A percentile compares a stretch with the other conserved stretches of the same genome.
Conservation (phyloP, 2,797 vertebrate species). For the Brachymystax lenok region DNA sequence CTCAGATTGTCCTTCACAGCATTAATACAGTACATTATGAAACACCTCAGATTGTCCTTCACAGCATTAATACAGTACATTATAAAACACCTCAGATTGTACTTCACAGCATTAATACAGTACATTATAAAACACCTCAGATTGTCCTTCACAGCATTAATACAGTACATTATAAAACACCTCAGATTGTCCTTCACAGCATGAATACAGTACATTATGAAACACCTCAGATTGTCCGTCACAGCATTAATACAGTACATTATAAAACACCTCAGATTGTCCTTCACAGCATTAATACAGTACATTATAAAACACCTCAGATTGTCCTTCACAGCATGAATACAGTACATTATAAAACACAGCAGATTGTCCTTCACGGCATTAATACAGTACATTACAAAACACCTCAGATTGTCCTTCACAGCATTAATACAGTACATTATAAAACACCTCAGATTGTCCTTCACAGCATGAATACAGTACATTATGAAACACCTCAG, state of each 20-base stretch:
- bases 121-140: neutral
- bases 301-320: neutral
- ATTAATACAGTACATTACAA: too few species aligned
- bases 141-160: neutral
- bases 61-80: too few species aligned
- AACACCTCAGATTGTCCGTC: neutral
- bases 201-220: neutral
- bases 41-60: too few species aligned
- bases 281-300: too few species aligned
- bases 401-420: too few species aligned
- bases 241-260: too few species aligned
- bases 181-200: neutral
- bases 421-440: neutral
- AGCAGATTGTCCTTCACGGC: too few species aligned
- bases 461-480: too few species aligned
- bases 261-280: too few species aligned
- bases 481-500: too few species aligned
- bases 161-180: neutral
- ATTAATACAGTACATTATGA: too few species aligned
- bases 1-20: neutral
- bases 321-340: too few species aligned
- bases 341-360: neutral
- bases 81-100: neutral
- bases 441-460: neutral
- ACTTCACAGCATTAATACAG: neutral